phyloP scores from a whole-genome alignment of 1,140 invertebrate genomes.

The Daktulosphaira vitifoliae region DNA sequence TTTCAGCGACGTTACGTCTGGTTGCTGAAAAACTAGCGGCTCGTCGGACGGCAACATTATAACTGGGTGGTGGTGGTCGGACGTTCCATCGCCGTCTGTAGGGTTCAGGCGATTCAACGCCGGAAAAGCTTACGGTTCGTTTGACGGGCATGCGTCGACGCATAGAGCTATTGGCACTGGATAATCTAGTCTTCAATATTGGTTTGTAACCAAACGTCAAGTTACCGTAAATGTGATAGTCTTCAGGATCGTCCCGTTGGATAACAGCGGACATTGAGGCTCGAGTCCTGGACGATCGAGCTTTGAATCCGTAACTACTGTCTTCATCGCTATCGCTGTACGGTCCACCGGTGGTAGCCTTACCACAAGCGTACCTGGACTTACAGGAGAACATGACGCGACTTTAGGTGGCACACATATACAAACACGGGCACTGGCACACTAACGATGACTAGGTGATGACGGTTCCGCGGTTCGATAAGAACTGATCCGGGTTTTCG shows the following conservation, averaged over 20 bases:
- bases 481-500: slow-evolving; percentile 20
- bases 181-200: slow-evolving; percentile 11
- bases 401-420: background rate
- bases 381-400: slow-evolving; percentile 20
- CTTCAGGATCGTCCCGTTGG: background rate
- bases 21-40: slow-evolving; percentile 31
- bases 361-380: slow-evolving; percentile 18
- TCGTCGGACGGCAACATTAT: slow-evolving; percentile 24
- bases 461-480: background rate
- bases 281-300: background rate
- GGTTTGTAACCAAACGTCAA: slow-evolving; percentile 28
- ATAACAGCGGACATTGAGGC: background rate
- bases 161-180: slow-evolving; percentile 5
- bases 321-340: slow-evolving; percentile 29
- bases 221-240: slow-evolving; percentile 19
- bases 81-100: background rate
- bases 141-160: slow-evolving; percentile 5
- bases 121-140: slow-evolving; percentile 20
- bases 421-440: background rate
- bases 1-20: slow-evolving; percentile 1
- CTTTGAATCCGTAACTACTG: slow-evolving; percentile 8
- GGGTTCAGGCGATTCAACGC: background rate
- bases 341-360: background rate
- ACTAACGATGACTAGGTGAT: background rate
- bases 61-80: slow-evolving; percentile 16